phyloP scores from a whole-genome alignment of 1,140 invertebrate species.

The Neelides sp. region DNA sequence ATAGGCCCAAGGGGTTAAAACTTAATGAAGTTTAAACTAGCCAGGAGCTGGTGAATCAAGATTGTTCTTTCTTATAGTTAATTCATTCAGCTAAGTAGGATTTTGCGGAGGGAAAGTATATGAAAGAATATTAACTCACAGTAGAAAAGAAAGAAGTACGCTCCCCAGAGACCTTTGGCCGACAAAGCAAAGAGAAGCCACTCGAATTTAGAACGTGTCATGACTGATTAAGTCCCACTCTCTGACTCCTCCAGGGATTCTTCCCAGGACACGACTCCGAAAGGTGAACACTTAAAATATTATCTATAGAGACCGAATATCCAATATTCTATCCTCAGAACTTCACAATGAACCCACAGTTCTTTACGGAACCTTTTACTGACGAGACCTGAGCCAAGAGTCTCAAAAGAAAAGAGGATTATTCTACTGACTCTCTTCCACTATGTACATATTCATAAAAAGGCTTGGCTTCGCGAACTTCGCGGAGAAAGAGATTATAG shows the following conservation, averaged over 20 bases:
- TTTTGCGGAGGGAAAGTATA: background rate
- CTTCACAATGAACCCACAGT: background rate
- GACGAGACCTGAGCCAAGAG: background rate
- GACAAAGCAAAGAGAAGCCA: background rate
- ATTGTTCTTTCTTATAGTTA: background rate
- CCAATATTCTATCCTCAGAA: background rate
- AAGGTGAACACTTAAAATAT: background rate
- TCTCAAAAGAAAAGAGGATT: too few relatives aligned
- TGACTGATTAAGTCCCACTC: constrained; percentile 6
- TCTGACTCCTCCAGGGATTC: background rate
- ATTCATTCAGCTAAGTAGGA: background rate
- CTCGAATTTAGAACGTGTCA: constrained; percentile 9
- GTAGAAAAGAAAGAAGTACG: background rate
- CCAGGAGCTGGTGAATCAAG: background rate
- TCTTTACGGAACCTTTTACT: background rate
- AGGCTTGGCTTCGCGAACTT: too few relatives aligned
- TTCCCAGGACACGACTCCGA: background rate
- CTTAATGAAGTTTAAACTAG: constrained; percentile 5
- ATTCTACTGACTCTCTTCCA: too few relatives aligned
- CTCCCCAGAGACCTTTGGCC: background rate
- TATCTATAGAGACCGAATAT: background rate
- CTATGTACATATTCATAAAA: too few relatives aligned
- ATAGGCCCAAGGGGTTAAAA: background rate
- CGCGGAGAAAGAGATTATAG: too few relatives aligned
- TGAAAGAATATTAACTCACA: constrained; percentile 3